These are phyloP conservation scores for Rhynchotus rufescens DNA, from an alignment of 2,797 vertebrate genomes.

Conservation along the genomic window DNA sequence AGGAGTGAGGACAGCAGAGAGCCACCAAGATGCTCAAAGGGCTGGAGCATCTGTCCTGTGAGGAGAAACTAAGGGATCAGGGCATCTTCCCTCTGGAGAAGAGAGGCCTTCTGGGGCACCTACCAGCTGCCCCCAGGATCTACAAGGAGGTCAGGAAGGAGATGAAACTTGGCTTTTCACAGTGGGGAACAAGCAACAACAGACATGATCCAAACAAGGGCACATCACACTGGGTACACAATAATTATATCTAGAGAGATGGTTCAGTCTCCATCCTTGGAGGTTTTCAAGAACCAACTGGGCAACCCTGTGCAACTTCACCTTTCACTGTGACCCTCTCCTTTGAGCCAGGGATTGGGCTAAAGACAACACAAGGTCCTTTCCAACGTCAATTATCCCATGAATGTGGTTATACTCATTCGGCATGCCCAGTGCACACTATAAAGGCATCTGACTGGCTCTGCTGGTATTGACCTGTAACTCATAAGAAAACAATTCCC, in stretches of 20 bases:
- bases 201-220: neutral
- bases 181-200: neutral
- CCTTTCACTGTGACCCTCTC: neutral
- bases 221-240: neutral
- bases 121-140: neutral
- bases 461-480: neutral
- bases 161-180: neutral
- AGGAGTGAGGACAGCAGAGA: neutral
- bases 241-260: neutral
- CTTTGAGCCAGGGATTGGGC: neutral
- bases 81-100: neutral
- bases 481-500: neutral
- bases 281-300: neutral
- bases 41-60: neutral
- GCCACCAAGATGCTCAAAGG: neutral
- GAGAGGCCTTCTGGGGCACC: neutral
- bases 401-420: neutral
- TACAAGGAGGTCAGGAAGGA: neutral
- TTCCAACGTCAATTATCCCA: neutral
- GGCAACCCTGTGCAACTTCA: neutral
- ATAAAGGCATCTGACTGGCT: neutral
- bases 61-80: neutral
- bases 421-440: neutral
- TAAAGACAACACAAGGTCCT: neutral
- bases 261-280: neutral